These are phyloP conservation scores for Cloeon dipterum DNA, from an alignment of 2,888 invertebrate species.

Conservation along the genomic window DNA sequence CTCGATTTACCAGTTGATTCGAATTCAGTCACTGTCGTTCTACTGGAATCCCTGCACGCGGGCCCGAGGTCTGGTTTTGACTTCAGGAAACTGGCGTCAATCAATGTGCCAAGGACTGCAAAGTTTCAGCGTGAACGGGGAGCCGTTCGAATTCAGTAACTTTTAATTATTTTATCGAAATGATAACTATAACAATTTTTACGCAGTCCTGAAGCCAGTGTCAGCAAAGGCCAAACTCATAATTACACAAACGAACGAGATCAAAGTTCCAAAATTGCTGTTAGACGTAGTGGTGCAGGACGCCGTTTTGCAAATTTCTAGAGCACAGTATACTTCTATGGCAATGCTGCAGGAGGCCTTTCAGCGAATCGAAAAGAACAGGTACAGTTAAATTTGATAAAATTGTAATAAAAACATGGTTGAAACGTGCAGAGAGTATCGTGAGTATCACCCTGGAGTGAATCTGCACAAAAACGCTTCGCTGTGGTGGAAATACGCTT, in stretches of 20 bases:
- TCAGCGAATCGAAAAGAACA: slow-evolving; percentile 36
- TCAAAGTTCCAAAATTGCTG: slow-evolving; percentile 34
- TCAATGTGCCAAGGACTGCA: slow-evolving; percentile 50
- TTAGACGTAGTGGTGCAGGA: slow-evolving; percentile 48
- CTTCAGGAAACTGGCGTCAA: slow-evolving; percentile 46
- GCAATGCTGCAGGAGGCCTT: slow-evolving; percentile 20
- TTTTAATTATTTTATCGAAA: too few species aligned
- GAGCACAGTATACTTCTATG: slow-evolving; percentile 43
- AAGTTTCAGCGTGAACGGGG: slow-evolving; percentile 51
- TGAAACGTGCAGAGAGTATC: slow-evolving; percentile 26
- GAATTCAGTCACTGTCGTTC: slow-evolving; percentile 47
- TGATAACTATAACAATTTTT: too few species aligned
- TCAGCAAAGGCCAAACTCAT: slow-evolving; percentile 55
- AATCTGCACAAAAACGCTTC: slow-evolving; percentile 30
- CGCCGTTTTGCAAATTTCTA: slow-evolving; percentile 45
- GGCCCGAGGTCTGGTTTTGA: slow-evolving; percentile 25
- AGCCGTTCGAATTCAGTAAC: slow-evolving; percentile 61
- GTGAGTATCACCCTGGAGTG: slow-evolving; percentile 33
- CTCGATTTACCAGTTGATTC: slow-evolving; percentile 46
- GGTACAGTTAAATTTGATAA: slow-evolving; percentile 14
- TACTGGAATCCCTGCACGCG: slow-evolving; percentile 44
- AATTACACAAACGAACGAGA: slow-evolving; percentile 37
- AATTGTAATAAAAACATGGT: slow-evolving; percentile 1
- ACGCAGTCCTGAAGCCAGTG: slow-evolving; percentile 48
- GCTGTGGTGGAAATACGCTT: slow-evolving; percentile 58